Conservation (phyloP, 2,888 invertebrate genomes). For the Dolichomitus sp. region DNA sequence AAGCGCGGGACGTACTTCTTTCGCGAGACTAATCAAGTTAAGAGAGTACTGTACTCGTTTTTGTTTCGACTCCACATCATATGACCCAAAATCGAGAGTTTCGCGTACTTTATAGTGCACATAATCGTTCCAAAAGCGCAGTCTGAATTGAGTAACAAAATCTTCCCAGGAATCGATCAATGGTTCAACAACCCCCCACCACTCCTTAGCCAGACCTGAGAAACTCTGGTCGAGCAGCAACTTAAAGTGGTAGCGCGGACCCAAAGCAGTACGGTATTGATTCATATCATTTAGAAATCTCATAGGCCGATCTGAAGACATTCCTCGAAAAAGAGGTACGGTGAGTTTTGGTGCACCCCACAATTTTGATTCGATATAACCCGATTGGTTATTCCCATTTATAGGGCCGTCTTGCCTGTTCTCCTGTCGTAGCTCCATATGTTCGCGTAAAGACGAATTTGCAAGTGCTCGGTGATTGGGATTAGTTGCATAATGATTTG, state of each 20-base stretch:
- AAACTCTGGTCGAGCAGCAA: not conserved
- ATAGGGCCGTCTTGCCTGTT: too few species aligned
- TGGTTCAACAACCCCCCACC: not conserved
- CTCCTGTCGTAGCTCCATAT: too few species aligned
- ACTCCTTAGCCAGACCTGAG: not conserved
- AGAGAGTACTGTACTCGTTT: not conserved
- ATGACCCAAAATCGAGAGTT: slow-evolving; percentile 2
- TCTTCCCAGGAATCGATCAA: not conserved
- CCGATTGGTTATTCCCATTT: too few species aligned
- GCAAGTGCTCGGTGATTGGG: too few species aligned
- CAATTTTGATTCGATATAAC: too few species aligned
- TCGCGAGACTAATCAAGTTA: not conserved
- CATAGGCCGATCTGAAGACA: not conserved
- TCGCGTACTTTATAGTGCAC: too few species aligned
- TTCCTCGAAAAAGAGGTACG: not conserved
- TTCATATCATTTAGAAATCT: not conserved
- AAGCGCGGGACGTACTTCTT: not conserved
- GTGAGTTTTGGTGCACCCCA: not conserved
- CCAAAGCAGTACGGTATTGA: not conserved
- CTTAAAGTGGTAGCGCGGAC: not conserved
- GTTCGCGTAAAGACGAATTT: too few species aligned
- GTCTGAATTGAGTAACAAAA: too few species aligned
- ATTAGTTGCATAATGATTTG: too few species aligned
- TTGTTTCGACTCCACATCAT: not conserved
- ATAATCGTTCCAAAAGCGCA: not conserved